Evolutionary conservation across 2,888 invertebrate species (phyloP).

Genomic region (Brachycybe producta): DNA sequence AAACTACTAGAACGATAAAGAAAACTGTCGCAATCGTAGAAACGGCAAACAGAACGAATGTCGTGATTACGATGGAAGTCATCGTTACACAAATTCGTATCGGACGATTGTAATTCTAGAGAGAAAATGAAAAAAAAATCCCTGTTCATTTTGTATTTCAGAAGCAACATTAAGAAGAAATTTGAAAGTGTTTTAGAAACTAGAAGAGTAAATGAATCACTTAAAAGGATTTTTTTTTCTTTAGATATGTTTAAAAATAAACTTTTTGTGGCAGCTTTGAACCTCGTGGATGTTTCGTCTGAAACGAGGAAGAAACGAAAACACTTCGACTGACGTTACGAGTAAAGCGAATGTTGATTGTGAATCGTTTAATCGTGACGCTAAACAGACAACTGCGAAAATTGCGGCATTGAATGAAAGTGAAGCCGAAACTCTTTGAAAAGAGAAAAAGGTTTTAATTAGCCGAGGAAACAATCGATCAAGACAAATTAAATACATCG

Average conservation of each 20-base stretch:
- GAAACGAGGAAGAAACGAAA: constrained; percentile 76
- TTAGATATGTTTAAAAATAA: background rate
- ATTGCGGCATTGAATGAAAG: constrained; percentile 88
- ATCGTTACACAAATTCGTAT: background rate
- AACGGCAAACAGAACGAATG: background rate
- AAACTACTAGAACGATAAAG: background rate
- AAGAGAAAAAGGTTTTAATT: constrained; percentile 16
- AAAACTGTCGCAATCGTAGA: background rate
- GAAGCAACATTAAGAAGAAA: no score
- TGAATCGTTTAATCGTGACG: constrained; percentile 74
- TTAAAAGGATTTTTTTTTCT: background rate
- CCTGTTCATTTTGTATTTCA: background rate
- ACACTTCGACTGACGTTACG: constrained; percentile 74
- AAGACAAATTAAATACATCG: constrained; percentile 36
- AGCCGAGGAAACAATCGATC: background rate
- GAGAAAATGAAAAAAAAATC: no score
- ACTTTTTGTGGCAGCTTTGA: no score
- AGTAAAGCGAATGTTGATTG: constrained; percentile 78
- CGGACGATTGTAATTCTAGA: background rate
- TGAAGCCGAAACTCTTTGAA: constrained; percentile 66
- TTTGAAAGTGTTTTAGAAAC: no score
- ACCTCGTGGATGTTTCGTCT: constrained; percentile 48
- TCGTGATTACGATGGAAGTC: background rate
- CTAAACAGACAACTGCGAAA: constrained; percentile 87
- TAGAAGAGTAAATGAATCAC: background rate